A percentile compares a stretch with the other conserved stretches of the same genome.
These are phyloP conservation scores for Xenopus borealis DNA, from an alignment of 2,113 vertebrate genomes.

Conservation along the genomic window DNA sequence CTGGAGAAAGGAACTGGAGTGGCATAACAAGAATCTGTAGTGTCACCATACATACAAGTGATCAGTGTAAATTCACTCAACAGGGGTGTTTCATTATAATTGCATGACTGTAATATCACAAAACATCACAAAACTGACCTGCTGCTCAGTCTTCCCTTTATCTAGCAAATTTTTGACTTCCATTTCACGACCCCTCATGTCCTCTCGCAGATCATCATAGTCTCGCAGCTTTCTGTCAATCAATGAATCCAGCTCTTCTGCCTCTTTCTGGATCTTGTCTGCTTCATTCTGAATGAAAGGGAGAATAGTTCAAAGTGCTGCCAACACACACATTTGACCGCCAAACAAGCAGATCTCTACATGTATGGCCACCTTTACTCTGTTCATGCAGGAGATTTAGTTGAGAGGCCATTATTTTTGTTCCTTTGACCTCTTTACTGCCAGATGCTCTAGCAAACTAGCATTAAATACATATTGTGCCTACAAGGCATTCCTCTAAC, in stretches of 20 bases:
- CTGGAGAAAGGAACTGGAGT: no score
- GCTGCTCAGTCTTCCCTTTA: slow-evolving; percentile 91
- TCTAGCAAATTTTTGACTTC: slow-evolving; percentile 92
- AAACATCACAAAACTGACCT: slow-evolving; percentile 68
- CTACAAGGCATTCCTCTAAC: not conserved
- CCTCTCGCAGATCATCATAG: slow-evolving; percentile 87
- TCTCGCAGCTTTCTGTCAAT: slow-evolving; percentile 87
- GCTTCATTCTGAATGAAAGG: slow-evolving; percentile 72
- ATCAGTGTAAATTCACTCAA: no score
- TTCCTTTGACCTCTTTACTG: not conserved
- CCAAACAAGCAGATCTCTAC: no score
- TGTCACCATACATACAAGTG: no score
- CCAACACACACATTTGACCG: no score
- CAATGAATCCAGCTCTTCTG: slow-evolving; percentile 80
- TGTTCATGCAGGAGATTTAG: not conserved
- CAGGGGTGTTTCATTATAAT: no score
- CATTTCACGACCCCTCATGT: slow-evolving; percentile 83
- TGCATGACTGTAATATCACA: no score
- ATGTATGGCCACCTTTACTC: no score
- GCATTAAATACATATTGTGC: not conserved
- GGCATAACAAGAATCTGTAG: no score
- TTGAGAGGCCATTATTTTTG: not conserved
- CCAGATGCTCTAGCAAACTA: not conserved
- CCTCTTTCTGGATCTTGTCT: slow-evolving; percentile 89
- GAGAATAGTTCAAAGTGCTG: slow-evolving; percentile 6